Evolutionary conservation across 2,888 invertebrate genomes (phyloP).

Genomic region (Toxonevra muliebris): DNA sequence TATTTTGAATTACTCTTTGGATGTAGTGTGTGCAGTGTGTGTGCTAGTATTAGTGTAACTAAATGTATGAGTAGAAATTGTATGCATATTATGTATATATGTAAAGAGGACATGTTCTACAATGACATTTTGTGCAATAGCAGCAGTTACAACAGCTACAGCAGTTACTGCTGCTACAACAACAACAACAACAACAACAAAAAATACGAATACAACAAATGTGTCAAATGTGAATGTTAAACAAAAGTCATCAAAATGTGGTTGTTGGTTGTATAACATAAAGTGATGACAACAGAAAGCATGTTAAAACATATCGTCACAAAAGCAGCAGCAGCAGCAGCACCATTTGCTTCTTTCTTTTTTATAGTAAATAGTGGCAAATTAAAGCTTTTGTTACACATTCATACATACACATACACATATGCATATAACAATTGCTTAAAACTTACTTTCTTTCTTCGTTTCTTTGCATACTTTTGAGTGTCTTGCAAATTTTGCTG

Average conservation of each 20-base stretch:
- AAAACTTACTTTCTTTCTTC: too few relatives aligned
- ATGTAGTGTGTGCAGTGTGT: background rate
- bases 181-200: background rate
- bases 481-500: too few relatives aligned
- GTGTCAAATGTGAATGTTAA: conserved; percentile 14
- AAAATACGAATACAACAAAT: conserved; percentile 5
- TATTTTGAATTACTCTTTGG: conserved; percentile 7
- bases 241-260: conserved; percentile 28
- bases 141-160: background rate
- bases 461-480: too few relatives aligned
- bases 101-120: background rate
- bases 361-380: too few relatives aligned
- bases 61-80: too few relatives aligned
- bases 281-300: background rate
- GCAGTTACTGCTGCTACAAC: background rate
- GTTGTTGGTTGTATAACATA: conserved; percentile 4
- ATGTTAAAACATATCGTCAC: too few relatives aligned
- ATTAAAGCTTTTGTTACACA: too few relatives aligned
- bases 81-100: background rate
- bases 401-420: too few relatives aligned
- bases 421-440: too few relatives aligned
- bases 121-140: background rate
- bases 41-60: background rate
- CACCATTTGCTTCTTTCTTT: too few relatives aligned
- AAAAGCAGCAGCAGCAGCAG: too few relatives aligned